Evolutionary conservation across 2,113 vertebrate genomes (phyloP).

Genomic region (Sinosuthora webbiana): DNA sequence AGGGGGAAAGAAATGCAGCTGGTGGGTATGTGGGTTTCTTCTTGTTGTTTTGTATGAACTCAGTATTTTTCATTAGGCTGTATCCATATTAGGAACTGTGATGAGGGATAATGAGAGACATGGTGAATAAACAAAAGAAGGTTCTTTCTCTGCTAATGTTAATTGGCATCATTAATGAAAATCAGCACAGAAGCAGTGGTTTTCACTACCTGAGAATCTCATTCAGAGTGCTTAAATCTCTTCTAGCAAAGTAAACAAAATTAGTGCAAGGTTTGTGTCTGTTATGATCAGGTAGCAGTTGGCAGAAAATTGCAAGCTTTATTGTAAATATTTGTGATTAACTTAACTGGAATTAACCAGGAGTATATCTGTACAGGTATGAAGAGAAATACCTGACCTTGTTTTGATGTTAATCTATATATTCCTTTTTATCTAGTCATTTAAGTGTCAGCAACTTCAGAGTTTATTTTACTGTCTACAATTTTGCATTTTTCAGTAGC

Average conservation of each 20-base stretch:
- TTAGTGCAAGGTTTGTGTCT: neutral
- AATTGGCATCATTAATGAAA: neutral
- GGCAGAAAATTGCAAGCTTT: neutral
- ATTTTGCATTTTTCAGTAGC: neutral
- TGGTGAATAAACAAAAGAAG: neutral
- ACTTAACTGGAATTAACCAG: neutral
- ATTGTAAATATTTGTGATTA: neutral
- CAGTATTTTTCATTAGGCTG: neutral
- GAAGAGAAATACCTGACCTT: neutral
- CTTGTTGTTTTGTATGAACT: neutral
- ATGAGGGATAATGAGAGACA: neutral
- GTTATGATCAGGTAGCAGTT: neutral
- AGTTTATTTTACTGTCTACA: neutral
- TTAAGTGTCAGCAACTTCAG: neutral
- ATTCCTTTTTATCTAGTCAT: neutral
- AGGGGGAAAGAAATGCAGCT: neutral
- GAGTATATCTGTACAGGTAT: neutral
- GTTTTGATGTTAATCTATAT: neutral
- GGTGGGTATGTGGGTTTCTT: neutral
- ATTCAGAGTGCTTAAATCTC: neutral
- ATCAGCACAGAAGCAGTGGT: neutral
- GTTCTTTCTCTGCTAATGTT: neutral
- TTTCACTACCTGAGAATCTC: neutral
- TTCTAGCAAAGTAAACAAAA: neutral
- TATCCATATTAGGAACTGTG: neutral